Base-by-base conservation (phyloP, 2,113 vertebrate species). In the Colaptes auratus region DNA sequence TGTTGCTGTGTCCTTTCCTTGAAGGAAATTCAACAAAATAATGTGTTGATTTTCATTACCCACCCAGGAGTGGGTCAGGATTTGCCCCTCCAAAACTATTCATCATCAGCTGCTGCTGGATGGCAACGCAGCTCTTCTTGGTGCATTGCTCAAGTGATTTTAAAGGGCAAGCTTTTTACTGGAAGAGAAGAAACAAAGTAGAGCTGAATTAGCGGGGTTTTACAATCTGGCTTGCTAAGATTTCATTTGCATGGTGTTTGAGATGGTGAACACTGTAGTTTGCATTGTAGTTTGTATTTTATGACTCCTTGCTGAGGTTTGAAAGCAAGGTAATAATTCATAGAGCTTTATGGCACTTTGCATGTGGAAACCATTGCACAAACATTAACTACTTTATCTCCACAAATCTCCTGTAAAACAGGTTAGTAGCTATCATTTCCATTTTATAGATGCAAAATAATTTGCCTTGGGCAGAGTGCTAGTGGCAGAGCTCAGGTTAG, bases 351-450 rank as follows among this genome's bases (percentile, higher is more conserved):
- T 53, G 56, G 60, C 59, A 59, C 60, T 91, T 96, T 60, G 60
- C 84, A 86, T 82, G 78, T 74, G 74, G 82, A 86, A 91, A 93
- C 73, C 59, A 65, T 20, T 66, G 67, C 84, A 89, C 63, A 79
- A 92, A 94, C 72, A 85, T 94, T 85, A 96, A 87, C 74, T 82
- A 24, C 65, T 94, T 92, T 92, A 89, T 91, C 94, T 82, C 70
- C 2, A 0, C 82, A 82, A 89, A 87, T 93, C 94, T 84, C 87
- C 81, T 60, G 78, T 88, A 91, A 89, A 93, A 87, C 87, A 92
- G 84, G 87, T 85, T 80, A 66, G 82, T 60, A 85, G 56, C 46
- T 77, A 82, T 89, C 16, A 88, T 91, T 93, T 92, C 72, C 78
- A 89, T 86, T 96, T 96, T 76, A 73, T 53, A 91, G 64, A 93